These are phyloP conservation scores for Channa striata DNA, from an alignment of 2,797 vertebrate genomes.

Conservation along the genomic window DNA sequence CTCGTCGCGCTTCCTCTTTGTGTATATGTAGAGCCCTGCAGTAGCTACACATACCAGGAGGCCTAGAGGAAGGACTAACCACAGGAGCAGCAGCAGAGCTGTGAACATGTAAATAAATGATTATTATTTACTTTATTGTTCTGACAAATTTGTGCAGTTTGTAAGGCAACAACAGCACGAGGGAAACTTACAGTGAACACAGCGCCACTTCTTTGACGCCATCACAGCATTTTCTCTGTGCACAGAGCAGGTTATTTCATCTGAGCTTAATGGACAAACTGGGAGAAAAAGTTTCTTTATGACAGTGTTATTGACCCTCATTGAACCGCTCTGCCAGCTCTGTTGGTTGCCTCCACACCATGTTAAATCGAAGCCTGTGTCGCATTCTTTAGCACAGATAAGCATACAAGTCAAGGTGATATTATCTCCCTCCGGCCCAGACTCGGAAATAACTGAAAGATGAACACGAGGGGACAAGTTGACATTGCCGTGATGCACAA, in stretches of 20 bases:
- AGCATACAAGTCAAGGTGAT: constrained; percentile 70
- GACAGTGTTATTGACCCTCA: constrained; percentile 34
- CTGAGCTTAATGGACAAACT: constrained; percentile 1
- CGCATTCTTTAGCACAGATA: constrained; percentile 62
- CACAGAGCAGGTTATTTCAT: constrained; percentile 53
- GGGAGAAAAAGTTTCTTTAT: constrained; percentile 51
- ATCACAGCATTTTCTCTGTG: constrained; percentile 59
- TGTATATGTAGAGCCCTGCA: constrained; percentile 44
- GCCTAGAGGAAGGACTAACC: constrained; percentile 48
- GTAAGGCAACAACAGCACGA: not conserved
- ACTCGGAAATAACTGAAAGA: constrained; percentile 55
- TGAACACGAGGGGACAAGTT: constrained; percentile 11
- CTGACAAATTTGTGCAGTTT: not conserved
- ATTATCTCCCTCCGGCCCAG: constrained; percentile 23
- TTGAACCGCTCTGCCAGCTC: constrained; percentile 14
- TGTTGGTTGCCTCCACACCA: constrained; percentile 48
- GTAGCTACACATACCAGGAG: constrained; percentile 38
- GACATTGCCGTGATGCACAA: not conserved
- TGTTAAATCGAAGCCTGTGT: constrained; percentile 58
- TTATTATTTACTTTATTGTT: not conserved
- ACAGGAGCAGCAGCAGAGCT: constrained; percentile 47
- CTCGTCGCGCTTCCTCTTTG: constrained; percentile 55
- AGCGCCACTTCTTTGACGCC: constrained; percentile 48
- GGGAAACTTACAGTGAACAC: constrained; percentile 44
- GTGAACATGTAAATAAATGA: constrained; percentile 1